phyloP scores from a whole-genome alignment of 35 echinoderm and acorn worm genomes.

The Ptychodera flava region DNA sequence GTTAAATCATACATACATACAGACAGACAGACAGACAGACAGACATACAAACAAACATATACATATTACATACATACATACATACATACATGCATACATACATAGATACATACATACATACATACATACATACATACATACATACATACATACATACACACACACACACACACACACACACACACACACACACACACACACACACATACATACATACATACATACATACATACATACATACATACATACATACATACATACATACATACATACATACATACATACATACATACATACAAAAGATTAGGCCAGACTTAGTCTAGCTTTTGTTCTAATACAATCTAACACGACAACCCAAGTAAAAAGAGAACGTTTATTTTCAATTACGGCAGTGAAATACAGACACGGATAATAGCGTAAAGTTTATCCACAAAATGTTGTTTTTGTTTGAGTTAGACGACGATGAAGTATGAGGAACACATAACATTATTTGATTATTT shows the following conservation, averaged over 20 bases:
- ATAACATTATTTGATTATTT: too few relatives aligned
- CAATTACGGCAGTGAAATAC: too few relatives aligned
- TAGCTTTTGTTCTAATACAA: background rate
- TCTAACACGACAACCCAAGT: too few relatives aligned
- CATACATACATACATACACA: conserved; percentile 1
- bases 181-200: background rate
- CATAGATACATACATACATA: background rate
- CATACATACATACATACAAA: background rate
- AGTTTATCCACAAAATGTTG: background rate
- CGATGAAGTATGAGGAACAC: background rate
- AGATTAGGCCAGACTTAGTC: background rate
- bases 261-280: conserved; percentile 2
- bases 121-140: conserved; percentile 2
- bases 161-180: background rate
- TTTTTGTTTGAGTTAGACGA: too few relatives aligned
- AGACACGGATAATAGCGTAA: background rate
- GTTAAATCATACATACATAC: background rate
- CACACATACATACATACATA: background rate
- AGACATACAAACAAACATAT: background rate
- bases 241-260: conserved; percentile 2
- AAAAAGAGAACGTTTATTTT: too few relatives aligned
- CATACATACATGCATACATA: background rate
- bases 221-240: conserved; percentile 2
- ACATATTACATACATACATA: background rate
- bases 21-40: background rate